These are phyloP conservation scores for Syritta pipiens DNA, from an alignment of 2,888 invertebrate species.

Conservation along the genomic window DNA sequence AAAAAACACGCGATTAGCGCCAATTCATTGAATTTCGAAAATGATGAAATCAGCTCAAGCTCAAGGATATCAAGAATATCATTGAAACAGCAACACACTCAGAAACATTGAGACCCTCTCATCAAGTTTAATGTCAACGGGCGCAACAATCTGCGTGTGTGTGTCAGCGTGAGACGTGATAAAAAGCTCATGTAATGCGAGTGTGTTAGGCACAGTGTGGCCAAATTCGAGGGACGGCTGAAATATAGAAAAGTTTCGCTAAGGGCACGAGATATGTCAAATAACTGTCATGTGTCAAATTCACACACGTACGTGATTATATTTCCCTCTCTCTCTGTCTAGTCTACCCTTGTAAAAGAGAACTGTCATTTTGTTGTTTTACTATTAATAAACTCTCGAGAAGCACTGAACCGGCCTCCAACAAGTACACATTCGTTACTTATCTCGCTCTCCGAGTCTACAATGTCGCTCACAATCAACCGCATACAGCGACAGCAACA, in stretches of 20 bases:
- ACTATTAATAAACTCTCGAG: conserved; percentile 57
- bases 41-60: conserved; percentile 61
- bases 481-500: too few relatives aligned
- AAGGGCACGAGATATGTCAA: conserved; percentile 16
- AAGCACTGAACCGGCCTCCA: conserved; percentile 67
- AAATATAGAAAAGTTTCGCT: conserved; percentile 2
- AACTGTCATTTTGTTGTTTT: conserved; percentile 42
- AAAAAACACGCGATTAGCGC: conserved; percentile 16
- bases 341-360: conserved; percentile 48
- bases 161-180: too few relatives aligned
- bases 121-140: conserved; percentile 58
- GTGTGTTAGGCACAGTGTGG: neutral
- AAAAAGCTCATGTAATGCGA: conserved; percentile 19
- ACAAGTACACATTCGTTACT: conserved; percentile 59
- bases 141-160: conserved; percentile 2
- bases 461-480: conserved; percentile 63
- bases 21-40: conserved; percentile 21
- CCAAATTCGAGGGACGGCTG: conserved; percentile 45
- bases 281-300: conserved; percentile 1
- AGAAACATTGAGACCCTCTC: conserved; percentile 28
- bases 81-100: conserved; percentile 1
- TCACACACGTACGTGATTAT: too few relatives aligned
- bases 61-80: conserved; percentile 51
- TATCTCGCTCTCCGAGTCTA: conserved; percentile 52
- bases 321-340: conserved; percentile 22